A percentile compares a stretch with the other conserved stretches of the same genome.
These are phyloP conservation scores for Synanthedon formicaeformis DNA, from an alignment of 2,888 invertebrate genomes.

Conservation along the genomic window DNA sequence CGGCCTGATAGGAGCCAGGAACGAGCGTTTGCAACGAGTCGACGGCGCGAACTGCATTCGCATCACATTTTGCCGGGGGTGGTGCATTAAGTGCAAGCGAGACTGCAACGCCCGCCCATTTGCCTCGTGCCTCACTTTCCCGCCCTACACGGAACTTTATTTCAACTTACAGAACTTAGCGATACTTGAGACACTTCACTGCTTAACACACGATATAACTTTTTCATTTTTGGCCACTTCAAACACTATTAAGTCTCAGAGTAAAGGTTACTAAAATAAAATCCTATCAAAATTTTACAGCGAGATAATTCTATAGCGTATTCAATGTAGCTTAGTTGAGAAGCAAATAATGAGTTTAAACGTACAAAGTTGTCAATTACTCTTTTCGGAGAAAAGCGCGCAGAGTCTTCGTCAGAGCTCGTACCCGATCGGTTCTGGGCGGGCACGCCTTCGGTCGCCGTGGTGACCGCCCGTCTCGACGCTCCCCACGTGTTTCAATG, in stretches of 20 bases:
- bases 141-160: slow-evolving; percentile 43
- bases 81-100: slow-evolving; percentile 66
- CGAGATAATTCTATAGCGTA: too few species aligned
- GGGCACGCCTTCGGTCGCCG: slow-evolving; percentile 35
- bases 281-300: too few species aligned
- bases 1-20: slow-evolving; percentile 30
- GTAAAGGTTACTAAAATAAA: too few species aligned
- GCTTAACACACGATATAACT: too few species aligned
- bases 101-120: slow-evolving; percentile 65
- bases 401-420: slow-evolving; percentile 1
- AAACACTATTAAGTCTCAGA: too few species aligned
- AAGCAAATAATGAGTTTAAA: not conserved
- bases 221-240: too few species aligned
- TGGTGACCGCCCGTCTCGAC: slow-evolving; percentile 44
- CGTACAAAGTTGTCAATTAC: not conserved
- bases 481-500: slow-evolving; percentile 24
- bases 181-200: too few species aligned
- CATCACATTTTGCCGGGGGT: slow-evolving; percentile 47
- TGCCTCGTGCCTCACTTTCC: slow-evolving; percentile 65
- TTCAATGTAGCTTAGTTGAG: too few species aligned
- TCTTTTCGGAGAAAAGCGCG: not conserved
- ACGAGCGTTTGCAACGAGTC: slow-evolving; percentile 47
- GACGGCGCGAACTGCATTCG: slow-evolving; percentile 50
- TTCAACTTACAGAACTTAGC: not conserved
- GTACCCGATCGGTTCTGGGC: slow-evolving; percentile 25